Evolutionary conservation across 92 coral and sea anemone genomes (phyloP).

Genomic region (Scolanthus callimorphus): DNA sequence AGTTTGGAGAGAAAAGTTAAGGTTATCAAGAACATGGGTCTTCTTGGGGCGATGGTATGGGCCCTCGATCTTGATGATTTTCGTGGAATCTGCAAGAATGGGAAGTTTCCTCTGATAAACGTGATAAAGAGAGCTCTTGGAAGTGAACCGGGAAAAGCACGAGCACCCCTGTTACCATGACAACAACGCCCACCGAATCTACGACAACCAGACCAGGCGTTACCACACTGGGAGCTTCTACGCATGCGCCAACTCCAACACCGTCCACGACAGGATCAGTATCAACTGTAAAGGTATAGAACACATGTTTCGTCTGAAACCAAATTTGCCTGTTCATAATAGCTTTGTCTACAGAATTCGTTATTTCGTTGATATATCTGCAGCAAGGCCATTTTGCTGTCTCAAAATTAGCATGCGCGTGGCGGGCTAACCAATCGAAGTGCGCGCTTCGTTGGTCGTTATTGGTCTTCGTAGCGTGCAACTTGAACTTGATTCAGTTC

Average conservation of each 20-base stretch:
- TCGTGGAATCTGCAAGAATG: constrained; percentile 33
- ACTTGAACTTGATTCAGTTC: too few relatives aligned
- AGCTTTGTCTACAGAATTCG: too few relatives aligned
- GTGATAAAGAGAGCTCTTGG: constrained; percentile 30
- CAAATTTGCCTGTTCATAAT: too few relatives aligned
- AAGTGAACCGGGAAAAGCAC: not conserved
- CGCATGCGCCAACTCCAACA: not conserved
- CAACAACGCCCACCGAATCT: not conserved
- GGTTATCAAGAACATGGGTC: constrained; percentile 23
- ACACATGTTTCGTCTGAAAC: too few relatives aligned
- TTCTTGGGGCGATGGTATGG: constrained; percentile 60
- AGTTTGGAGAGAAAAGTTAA: constrained; percentile 44
- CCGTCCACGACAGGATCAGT: not conserved
- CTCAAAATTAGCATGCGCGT: too few relatives aligned
- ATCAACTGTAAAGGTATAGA: too few relatives aligned
- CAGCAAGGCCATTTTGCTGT: too few relatives aligned
- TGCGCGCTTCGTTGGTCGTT: too few relatives aligned
- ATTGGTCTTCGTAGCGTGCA: too few relatives aligned
- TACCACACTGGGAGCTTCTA: constrained; percentile 15
- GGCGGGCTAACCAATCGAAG: too few relatives aligned
- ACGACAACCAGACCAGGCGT: constrained; percentile 16
- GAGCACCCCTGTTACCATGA: not conserved
- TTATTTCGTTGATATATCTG: too few relatives aligned
- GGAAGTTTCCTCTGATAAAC: constrained; percentile 46
- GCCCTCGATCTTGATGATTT: constrained; percentile 57